Evolutionary conservation across 1,140 invertebrate genomes (phyloP).

Genomic region (Tetragnatha versicolor): DNA sequence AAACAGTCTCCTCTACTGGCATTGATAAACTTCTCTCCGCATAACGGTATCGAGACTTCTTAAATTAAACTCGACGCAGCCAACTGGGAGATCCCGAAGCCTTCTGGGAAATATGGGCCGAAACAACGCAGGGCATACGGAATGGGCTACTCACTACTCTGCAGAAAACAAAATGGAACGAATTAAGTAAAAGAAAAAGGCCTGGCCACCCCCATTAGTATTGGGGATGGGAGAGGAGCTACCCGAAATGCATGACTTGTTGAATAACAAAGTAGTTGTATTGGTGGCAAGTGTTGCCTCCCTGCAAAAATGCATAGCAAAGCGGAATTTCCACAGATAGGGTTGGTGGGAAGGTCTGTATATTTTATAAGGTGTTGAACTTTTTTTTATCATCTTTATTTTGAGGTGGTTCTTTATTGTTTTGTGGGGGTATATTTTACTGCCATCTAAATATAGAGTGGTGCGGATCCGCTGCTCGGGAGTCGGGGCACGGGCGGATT

Average conservation of each 20-base stretch:
- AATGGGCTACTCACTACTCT: no score
- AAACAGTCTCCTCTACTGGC: slow-evolving; percentile 1
- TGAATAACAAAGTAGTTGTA: slow-evolving; percentile 49
- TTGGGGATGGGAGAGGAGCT: slow-evolving; percentile 2
- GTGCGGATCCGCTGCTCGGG: no score
- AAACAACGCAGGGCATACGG: slow-evolving; percentile 47
- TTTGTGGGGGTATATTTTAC: not conserved
- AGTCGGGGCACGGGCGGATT: no score
- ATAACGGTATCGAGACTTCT: slow-evolving; percentile 29
- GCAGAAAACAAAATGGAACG: slow-evolving; percentile 39
- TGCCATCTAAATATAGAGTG: no score
- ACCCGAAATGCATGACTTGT: slow-evolving; percentile 48
- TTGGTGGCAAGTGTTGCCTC: slow-evolving; percentile 19
- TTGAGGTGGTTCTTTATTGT: no score
- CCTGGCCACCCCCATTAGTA: slow-evolving; percentile 40
- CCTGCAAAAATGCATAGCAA: slow-evolving; percentile 24
- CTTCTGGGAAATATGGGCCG: slow-evolving; percentile 41
- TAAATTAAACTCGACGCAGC: slow-evolving; percentile 48
- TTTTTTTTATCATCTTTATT: no score
- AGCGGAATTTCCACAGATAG: not conserved
- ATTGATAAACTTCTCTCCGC: slow-evolving; percentile 25
- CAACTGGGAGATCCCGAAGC: slow-evolving; percentile 11
- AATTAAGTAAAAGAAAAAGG: slow-evolving; percentile 51
- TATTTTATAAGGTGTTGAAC: slow-evolving; percentile 12
- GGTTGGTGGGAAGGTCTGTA: not conserved